phyloP scores from a whole-genome alignment of 2,888 invertebrate genomes.

The Deilephila elpenor region DNA sequence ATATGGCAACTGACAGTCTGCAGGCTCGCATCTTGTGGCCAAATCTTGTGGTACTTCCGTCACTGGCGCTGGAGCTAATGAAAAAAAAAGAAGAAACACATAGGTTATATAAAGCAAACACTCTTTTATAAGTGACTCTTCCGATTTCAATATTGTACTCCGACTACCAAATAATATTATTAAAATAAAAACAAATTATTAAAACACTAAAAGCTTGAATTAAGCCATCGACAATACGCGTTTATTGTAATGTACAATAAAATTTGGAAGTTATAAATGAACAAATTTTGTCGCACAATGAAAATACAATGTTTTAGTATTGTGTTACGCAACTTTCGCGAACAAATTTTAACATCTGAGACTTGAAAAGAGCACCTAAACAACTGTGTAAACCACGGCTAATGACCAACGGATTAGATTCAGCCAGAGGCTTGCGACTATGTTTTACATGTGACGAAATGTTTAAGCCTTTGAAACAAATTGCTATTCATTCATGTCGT shows the following conservation, averaged over 20 bases:
- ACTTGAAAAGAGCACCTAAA: background rate
- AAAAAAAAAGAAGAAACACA: background rate
- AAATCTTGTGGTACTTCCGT: slow-evolving; percentile 93
- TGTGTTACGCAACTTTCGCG: slow-evolving; percentile 8
- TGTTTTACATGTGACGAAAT: slow-evolving; percentile 10
- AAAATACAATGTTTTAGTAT: background rate
- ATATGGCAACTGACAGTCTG: slow-evolving; percentile 92
- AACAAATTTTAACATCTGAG: background rate
- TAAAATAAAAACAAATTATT: background rate
- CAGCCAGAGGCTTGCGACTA: background rate
- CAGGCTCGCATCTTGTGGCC: slow-evolving; percentile 90
- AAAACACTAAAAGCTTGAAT: slow-evolving; percentile 10
- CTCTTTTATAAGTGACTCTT: background rate
- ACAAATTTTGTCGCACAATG: background rate
- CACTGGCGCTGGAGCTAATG: slow-evolving; percentile 89
- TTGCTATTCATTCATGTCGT: background rate
- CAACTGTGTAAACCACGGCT: slow-evolving; percentile 18
- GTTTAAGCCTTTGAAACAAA: slow-evolving; percentile 6
- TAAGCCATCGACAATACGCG: background rate
- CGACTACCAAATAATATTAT: background rate
- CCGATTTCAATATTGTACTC: background rate
- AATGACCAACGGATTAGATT: slow-evolving; percentile 22
- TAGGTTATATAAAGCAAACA: background rate
- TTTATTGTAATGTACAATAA: slow-evolving; percentile 10
- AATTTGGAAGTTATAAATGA: background rate